Evolutionary conservation across 2,113 vertebrate genomes (phyloP), one percentile per base, ranked within the genome.

Genomic region (Clarias macrocephalus): DNA sequence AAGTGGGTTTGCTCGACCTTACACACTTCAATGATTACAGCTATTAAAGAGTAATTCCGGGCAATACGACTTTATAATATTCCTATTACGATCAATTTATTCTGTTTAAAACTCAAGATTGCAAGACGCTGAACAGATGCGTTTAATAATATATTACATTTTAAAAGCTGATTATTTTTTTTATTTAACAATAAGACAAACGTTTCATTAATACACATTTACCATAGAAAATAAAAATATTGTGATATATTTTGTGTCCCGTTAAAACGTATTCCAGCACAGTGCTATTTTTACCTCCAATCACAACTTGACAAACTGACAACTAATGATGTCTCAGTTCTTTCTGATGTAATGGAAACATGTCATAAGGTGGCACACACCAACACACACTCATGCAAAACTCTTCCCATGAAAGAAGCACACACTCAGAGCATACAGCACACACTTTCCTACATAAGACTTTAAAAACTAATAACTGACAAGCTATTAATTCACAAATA

Each of bases 331-430:
- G 25, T 63, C 30, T 56, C 28, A 83, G 85, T 88, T 90, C 85
- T 77, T 89, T 88, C 89, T 91, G 90, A 93, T 91, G 92, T 90
- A 88, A 92, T 90, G 90, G 90, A 92, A 93, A 93, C 91, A 85
- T 86, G 30, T 76, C 68, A 75, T 57, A 66, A 79, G 86, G 85
- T 15, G 1, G 37, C 56, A 75, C 52, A 86, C 13, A 15, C 18
- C 54, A 57, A 37, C n/a, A 80, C 42, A 77, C 75, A 77, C 75
- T 48, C 72, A 75, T 83, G 66, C 65, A 86, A 25, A 15, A 28
- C 48, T 77, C 48, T 16, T 16, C 19, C n/a, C 16, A 77, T 12
- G 25, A 48, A 48, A 66, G 30, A 33, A 70, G 6, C 16, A 70
- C 10, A 80, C 28, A 48, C 80, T 16, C 57, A 48, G 5, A 7